Evolutionary conservation across 2,797 vertebrate genomes (phyloP).

Genomic region (Lacerta bilineata): DNA sequence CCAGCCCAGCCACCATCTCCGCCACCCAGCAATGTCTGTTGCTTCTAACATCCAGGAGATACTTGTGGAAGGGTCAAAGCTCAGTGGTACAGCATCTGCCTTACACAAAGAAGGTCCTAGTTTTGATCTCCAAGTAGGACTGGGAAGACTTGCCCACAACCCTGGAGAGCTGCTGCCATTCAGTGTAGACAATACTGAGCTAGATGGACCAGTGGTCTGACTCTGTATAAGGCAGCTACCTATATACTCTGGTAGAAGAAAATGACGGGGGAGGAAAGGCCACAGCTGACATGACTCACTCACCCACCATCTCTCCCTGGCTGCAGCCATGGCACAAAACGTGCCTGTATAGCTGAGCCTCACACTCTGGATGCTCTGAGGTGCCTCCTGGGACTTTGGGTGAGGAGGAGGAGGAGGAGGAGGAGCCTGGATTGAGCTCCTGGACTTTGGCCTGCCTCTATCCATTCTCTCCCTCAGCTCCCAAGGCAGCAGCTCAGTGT

Average conservation of each 20-base stretch:
- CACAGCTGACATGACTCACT: not conserved
- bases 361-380: not conserved
- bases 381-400: not conserved
- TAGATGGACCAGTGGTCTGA: no score
- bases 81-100: no score
- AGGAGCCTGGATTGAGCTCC: not conserved
- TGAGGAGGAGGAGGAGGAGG: not conserved
- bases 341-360: not conserved
- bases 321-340: not conserved
- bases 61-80: no score
- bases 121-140: no score
- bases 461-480: not conserved
- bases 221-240: no score
- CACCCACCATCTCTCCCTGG: no score
- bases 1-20: not conserved
- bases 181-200: no score
- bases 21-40: not conserved
- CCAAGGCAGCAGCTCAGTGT: not conserved
- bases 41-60: not conserved
- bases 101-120: no score
- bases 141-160: no score
- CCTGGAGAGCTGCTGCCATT: no score
- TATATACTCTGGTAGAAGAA: not conserved
- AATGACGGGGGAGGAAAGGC: no score
- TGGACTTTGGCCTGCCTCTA: conserved; percentile 17